Percentiles rank a stretch among this genome's conserved stretches.
Evolutionary conservation across 1,140 invertebrate genomes (phyloP).

Genomic region (Zeugodacus cucurbitae): DNA sequence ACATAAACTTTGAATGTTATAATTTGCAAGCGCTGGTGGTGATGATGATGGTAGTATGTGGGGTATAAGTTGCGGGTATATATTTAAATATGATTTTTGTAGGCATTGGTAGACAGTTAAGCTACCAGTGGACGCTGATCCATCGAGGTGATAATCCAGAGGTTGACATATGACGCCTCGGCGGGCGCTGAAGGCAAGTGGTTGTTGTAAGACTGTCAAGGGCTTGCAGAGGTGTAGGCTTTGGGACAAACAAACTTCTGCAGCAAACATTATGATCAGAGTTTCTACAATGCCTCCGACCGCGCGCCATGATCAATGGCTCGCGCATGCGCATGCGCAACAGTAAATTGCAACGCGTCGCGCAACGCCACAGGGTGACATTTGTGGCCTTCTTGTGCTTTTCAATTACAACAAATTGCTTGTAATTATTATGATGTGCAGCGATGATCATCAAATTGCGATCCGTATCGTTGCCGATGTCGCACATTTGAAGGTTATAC

Average conservation of each 20-base stretch:
- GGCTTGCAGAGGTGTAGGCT: not conserved
- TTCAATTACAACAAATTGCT: slow-evolving; percentile 33
- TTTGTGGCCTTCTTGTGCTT: not conserved
- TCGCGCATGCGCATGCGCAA: not conserved
- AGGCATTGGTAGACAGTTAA: not conserved
- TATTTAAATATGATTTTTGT: not conserved
- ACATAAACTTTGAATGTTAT: slow-evolving; percentile 20
- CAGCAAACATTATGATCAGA: not conserved
- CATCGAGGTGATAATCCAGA: slow-evolving; percentile 22
- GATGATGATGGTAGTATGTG: not conserved
- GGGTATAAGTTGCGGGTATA: not conserved
- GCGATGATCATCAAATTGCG: slow-evolving; percentile 3
- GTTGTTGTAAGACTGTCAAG: not conserved
- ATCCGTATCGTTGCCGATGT: slow-evolving; percentile 9
- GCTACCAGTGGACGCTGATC: not conserved
- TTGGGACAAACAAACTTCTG: not conserved
- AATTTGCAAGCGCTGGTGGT: not conserved
- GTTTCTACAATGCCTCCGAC: not conserved
- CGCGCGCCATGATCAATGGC: not conserved
- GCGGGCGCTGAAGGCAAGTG: not conserved
- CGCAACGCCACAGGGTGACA: not conserved
- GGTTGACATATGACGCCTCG: slow-evolving; percentile 14
- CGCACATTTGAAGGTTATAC: slow-evolving; percentile 19
- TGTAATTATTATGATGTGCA: slow-evolving; percentile 29
- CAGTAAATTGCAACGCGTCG: not conserved